Conservation (phyloP, 2,113 vertebrate genomes). For the Pluvialis apricaria region DNA sequence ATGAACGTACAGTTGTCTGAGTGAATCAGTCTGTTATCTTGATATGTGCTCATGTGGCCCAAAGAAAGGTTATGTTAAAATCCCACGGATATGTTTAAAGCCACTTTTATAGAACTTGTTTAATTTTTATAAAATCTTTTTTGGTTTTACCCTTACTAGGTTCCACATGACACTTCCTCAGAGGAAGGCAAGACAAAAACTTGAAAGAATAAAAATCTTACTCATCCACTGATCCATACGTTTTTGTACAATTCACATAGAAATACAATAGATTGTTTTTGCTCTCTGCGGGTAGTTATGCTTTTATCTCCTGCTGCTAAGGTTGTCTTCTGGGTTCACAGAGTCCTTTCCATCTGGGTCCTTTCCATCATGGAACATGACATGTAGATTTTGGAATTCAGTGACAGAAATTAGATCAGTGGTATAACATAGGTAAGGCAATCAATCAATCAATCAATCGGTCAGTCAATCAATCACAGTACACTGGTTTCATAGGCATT, state of each 20-base stretch:
- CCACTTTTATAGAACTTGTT: neutral
- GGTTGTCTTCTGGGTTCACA: neutral
- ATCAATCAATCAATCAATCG: neutral
- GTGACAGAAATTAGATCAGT: neutral
- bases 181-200: neutral
- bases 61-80: neutral
- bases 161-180: neutral
- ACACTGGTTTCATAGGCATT: neutral
- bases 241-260: neutral
- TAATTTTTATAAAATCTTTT: neutral
- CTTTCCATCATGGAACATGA: fast-evolving
- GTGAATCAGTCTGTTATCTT: neutral
- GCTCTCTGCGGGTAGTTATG: neutral
- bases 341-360: neutral
- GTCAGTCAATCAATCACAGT: neutral
- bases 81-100: neutral
- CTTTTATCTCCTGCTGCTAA: neutral
- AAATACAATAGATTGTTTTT: neutral
- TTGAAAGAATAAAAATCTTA: neutral
- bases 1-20: neutral
- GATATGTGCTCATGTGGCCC: neutral
- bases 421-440: neutral
- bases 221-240: fast-evolving
- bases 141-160: neutral
- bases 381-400: neutral